Base-by-base conservation (phyloP, 2,113 vertebrate species). In the Spheniscus mendiculus region DNA sequence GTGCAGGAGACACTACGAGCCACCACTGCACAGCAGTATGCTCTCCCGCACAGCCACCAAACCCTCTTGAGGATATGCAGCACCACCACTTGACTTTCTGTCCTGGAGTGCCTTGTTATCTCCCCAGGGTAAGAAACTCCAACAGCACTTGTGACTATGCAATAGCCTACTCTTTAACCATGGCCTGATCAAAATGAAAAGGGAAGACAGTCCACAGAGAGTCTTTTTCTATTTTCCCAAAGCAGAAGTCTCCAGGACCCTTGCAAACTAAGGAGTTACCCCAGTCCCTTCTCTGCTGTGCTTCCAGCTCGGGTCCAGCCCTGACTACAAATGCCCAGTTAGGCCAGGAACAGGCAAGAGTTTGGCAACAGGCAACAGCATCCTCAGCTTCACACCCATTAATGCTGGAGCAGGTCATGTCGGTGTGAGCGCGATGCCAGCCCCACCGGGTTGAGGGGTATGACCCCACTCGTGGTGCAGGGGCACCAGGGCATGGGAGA, bases 401-500 rank as follows among this genome's bases (percentile, higher is more conserved):
- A 27, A 72, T 7, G 59, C n/a, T 27, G 42, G 65, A 77, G 40
- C 18, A 44, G 32, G 44, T 29, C 26, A 26, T 4, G 36, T 5
- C 3, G 25, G 53, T 3, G 9, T 15, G 36, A 40, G 36, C 2
- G 2, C 2, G 23, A 45, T 61, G 70, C 15, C 1, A 3, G 52
- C 53, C 45, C 70, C 53, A 14, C 38, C 1, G 4, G 10, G 30
- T n/a, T 26, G n/a, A 25, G 11, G 8, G 22, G 27, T 12, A 52
- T 3, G 3, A 17, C 38, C 45, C 44, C 42, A 36, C 22, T 34
- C 4, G 4, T 32, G 38, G 15, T 61, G 38, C 47, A n/a, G 49
- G 52, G 47, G 29, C 55, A 30, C 38, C 9, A 2, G 34, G 40
- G 20, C 55, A 47, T 0, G 1, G 23, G 47, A 30, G 30, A 36